These are phyloP conservation scores for Apteryx owenii DNA, from an alignment of 2,113 vertebrate genomes.

Conservation along the genomic window DNA sequence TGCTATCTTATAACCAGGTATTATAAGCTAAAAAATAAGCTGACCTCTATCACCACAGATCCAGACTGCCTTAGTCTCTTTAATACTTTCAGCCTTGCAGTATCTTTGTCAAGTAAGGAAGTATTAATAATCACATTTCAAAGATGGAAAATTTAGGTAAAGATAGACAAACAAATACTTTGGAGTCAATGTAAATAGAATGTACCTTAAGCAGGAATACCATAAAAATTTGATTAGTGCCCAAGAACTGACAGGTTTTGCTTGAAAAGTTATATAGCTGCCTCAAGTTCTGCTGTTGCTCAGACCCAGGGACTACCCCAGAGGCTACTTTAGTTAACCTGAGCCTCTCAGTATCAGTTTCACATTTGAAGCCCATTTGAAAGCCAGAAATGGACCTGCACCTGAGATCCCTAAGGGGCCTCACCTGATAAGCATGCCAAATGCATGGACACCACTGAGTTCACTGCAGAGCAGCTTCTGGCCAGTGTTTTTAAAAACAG, in stretches of 20 bases:
- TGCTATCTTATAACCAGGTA: background rate
- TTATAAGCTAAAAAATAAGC: background rate
- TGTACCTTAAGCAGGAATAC: background rate
- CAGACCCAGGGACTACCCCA: background rate
- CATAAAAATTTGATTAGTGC: background rate
- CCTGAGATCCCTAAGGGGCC: background rate
- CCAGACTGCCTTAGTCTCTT: background rate
- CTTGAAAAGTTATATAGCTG: background rate
- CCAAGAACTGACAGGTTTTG: background rate
- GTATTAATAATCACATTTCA: background rate
- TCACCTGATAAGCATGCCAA: background rate
- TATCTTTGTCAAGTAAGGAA: background rate
- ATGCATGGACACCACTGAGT: background rate
- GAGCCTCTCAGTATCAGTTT: background rate
- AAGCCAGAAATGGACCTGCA: background rate
- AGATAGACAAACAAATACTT: background rate
- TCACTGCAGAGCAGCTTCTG: background rate
- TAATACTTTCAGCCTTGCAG: background rate
- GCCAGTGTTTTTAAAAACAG: background rate
- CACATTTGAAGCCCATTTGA: background rate
- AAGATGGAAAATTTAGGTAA: background rate
- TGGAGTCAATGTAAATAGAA: background rate
- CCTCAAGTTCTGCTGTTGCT: background rate
- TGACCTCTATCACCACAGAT: background rate
- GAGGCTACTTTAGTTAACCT: background rate